Conservation (phyloP, 2,888 invertebrate genomes). For the Cylindroiulus punctatus region DNA sequence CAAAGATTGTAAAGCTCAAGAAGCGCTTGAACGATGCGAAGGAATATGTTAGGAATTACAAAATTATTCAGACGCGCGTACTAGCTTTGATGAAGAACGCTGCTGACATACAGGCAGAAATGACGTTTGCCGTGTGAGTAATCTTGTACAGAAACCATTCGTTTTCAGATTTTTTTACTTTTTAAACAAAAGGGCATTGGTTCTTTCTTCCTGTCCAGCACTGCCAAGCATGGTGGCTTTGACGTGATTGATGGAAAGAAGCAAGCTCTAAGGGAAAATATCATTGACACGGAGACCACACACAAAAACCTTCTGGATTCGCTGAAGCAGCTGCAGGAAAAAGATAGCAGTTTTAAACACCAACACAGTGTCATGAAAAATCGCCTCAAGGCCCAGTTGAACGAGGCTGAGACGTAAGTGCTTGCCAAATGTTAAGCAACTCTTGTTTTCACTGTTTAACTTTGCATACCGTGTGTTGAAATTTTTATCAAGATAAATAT, state of each 20-base stretch:
- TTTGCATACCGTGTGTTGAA: too few species aligned
- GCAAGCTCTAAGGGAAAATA: background rate
- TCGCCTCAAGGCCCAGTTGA: background rate
- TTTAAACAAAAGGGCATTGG: too few species aligned
- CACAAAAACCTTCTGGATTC: background rate
- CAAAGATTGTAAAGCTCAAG: background rate
- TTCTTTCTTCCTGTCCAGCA: background rate
- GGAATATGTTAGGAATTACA: background rate
- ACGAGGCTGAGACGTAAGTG: background rate
- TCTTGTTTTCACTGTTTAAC: too few species aligned
- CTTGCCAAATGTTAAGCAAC: background rate
- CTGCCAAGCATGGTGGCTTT: background rate
- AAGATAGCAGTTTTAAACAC: background rate
- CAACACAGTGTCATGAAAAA: background rate
- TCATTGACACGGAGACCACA: background rate
- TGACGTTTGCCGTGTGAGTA: background rate
- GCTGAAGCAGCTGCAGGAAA: background rate
- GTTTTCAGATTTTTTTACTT: background rate
- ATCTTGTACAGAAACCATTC: background rate
- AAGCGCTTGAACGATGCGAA: background rate
- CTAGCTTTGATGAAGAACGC: background rate
- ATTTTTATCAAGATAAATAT: too few species aligned
- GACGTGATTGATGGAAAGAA: background rate
- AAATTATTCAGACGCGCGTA: background rate
- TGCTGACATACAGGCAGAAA: background rate